Base-by-base conservation (phyloP, 2,888 invertebrate genomes). In the Eulithis prunata region DNA sequence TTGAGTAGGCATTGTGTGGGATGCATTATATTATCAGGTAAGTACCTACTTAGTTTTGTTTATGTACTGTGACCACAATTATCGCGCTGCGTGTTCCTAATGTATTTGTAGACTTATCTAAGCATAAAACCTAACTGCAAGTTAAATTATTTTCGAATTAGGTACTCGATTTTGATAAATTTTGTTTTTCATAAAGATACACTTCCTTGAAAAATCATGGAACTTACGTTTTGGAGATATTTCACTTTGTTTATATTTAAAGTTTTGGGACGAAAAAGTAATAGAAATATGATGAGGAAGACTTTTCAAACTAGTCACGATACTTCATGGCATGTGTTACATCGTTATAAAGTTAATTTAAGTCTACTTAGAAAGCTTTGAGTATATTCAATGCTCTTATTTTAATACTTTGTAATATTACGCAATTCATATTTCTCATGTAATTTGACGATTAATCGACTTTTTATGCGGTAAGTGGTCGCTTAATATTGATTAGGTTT, bases 391-490 rank as follows among this genome's bases (percentile, higher is more conserved):
- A 62, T 65, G 66, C 64, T 71, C 63, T 70, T 70, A 72, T 72
- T 72, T 63, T 65, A 65, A 66, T 58, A 58, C 59, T 66, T 58
- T 57, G 46, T 59, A 59, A 52, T 62, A 69, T 71, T 71, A 73
- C 63, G 65, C 58, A 71, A 71, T 64, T 53, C 60, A 66, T 64
- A 59, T 68, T 68, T 65, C 59, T 58, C 59, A 53, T 63, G 62
- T 67, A 54, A 67, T 67, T 68, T 67, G 63, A 64, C 69, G 57
- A 69, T 65, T 68, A 63, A 68, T 67, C 53, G 65, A 57, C 61
- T 64, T 70, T 71, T 69, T 70, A 63, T 54, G 53, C 52, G 47
- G 66, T 58, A 68, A 68, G 68, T 66, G 66, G 61, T 45, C 47
- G 64, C 61, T 65, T 69, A 69, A 61, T 71, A 70, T 60, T 69